Percentiles rank a stretch among this genome's conserved stretches.
These are phyloP conservation scores for Netelia fuscicornis DNA, from an alignment of 2,888 invertebrate species.

Conservation along the genomic window DNA sequence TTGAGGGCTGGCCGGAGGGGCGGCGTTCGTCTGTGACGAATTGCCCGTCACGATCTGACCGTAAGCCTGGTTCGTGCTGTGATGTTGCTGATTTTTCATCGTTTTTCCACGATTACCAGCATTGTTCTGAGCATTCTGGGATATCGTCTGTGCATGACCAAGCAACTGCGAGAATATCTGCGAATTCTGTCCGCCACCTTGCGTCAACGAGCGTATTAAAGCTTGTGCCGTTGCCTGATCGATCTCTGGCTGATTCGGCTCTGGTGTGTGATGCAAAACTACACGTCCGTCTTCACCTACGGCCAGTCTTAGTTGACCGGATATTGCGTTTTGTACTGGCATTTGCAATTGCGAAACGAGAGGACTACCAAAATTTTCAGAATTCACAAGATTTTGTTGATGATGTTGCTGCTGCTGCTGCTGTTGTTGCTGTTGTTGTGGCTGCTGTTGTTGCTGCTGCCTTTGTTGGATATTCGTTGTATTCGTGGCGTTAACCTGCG, in stretches of 20 bases:
- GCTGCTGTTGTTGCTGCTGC: slow-evolving; percentile 70
- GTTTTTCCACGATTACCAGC: slow-evolving; percentile 58
- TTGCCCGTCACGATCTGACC: slow-evolving; percentile 62
- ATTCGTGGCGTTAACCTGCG: slow-evolving; percentile 79
- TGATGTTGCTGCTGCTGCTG: slow-evolving; percentile 69
- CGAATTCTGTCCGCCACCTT: slow-evolving; percentile 81
- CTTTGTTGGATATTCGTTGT: slow-evolving; percentile 77
- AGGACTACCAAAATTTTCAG: slow-evolving; percentile 78
- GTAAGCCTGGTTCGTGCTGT: slow-evolving; percentile 57
- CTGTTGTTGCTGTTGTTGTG: slow-evolving; percentile 67
- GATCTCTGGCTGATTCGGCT: slow-evolving; percentile 83
- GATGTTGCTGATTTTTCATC: slow-evolving; percentile 48
- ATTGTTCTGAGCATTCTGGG: slow-evolving; percentile 72
- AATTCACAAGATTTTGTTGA: slow-evolving; percentile 58
- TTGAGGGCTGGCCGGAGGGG: slow-evolving; percentile 78
- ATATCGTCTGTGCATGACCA: slow-evolving; percentile 77
- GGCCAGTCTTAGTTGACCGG: slow-evolving; percentile 88
- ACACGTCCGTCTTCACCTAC: slow-evolving; percentile 89
- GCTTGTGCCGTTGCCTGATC: slow-evolving; percentile 83
- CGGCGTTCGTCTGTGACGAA: slow-evolving; percentile 63
- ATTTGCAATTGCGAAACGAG: slow-evolving; percentile 86
- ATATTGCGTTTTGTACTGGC: slow-evolving; percentile 82
- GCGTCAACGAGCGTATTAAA: slow-evolving; percentile 81
- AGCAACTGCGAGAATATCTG: slow-evolving; percentile 83
- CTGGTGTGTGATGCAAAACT: slow-evolving; percentile 88